phyloP scores from a whole-genome alignment of 2,797 vertebrate species.

The Pangasius krempfi region DNA sequence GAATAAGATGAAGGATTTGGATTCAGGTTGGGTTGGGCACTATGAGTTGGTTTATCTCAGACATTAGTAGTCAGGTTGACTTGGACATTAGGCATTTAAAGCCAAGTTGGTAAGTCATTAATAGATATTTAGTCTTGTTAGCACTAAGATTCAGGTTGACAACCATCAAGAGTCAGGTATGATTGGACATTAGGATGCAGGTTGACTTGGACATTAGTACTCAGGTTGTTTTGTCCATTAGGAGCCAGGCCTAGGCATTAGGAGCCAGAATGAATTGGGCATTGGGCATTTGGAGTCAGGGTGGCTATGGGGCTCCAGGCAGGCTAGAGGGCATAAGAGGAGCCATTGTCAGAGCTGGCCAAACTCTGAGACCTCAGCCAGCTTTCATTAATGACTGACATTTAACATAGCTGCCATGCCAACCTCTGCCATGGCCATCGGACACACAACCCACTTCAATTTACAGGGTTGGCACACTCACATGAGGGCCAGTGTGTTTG shows the following conservation, averaged over 20 bases:
- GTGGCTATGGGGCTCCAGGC: constrained; percentile 75
- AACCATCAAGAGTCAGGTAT: neutral
- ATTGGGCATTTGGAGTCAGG: constrained; percentile 68
- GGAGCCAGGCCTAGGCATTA: constrained; percentile 7
- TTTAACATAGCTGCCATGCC: constrained; percentile 81
- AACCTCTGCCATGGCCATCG: constrained; percentile 80
- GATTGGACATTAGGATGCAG: neutral
- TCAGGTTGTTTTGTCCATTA: constrained; percentile 1
- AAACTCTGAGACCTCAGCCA: constrained; percentile 79
- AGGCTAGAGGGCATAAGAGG: constrained; percentile 77
- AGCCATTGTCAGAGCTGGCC: constrained; percentile 75
- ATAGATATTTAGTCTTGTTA: neutral
- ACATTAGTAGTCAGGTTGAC: neutral
- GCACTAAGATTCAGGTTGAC: neutral
- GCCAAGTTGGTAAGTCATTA: neutral
- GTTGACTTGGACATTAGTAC: neutral
- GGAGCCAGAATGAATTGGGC: constrained; percentile 1
- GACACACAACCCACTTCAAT: constrained; percentile 81
- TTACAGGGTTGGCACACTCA: constrained; percentile 78
- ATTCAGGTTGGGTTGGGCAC: neutral
- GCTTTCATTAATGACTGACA: constrained; percentile 82
- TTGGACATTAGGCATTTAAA: neutral
- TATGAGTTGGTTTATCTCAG: neutral
- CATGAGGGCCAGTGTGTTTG: constrained; percentile 60
- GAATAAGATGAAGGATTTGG: neutral